Base-by-base conservation (phyloP, 1,140 invertebrate species). In the Hermetia illucens region DNA sequence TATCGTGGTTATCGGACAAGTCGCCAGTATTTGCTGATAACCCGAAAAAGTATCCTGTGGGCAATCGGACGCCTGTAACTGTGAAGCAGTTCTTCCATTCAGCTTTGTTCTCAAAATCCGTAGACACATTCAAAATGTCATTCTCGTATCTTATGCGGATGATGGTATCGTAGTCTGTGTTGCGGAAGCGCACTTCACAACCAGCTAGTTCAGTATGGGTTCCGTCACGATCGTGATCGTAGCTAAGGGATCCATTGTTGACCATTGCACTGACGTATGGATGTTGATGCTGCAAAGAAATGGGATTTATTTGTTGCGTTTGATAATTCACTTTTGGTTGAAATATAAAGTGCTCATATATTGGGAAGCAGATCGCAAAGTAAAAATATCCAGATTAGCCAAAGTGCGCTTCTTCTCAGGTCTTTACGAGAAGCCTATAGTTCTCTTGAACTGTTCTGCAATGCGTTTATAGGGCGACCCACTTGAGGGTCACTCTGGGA, bases 211-310 rank as follows among this genome's bases (percentile, higher is more conserved):
- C 87, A 1, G 94, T 98, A 63, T 97, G 92, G 3, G 93, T 98
- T 27, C 96, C 96, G 70, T 99, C 96, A 21, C 83, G 64, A 61
- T 98, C 95, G 63, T 98, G 94, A 65, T 99, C 95, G 64, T 99
- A 99, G 55, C 84, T 79, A 35, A 94, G 63, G 13, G 81, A 75
- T 17, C 94, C 95, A 68, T 99, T 98, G 55, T 95, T 97, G 0
- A 99, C 70, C 93, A 98, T 98, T 1, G 90, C 92, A 39, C 92
- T 97, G 43, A 99, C 81, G 61, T 94, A 98, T 0, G 95, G 96
- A 74, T 98, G 94, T 55, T 88, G 80, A 64, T 98, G 94, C 87
- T 96, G 61, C 34, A 50, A 44, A 33, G 40, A 42, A 44, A 43
- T 39, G 18, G 9, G 17, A 12, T 30, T 18, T 18, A 16, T 10